Base-by-base conservation (phyloP, 2,888 invertebrate species). In the Neria commutata region DNA sequence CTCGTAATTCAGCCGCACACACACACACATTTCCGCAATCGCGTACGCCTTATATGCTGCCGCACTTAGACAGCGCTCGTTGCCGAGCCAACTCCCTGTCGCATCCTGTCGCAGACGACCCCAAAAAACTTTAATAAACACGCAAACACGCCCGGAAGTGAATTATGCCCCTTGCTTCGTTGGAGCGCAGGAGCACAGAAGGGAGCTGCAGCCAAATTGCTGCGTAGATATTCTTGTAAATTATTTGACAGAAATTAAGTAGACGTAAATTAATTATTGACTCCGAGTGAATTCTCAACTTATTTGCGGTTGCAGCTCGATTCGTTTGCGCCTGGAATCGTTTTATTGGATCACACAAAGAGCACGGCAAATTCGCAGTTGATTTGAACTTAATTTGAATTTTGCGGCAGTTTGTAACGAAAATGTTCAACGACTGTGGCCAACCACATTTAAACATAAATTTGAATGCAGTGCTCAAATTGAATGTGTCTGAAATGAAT, bases 91-190 rank as follows among this genome's bases (percentile, higher is more conserved):
- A 29, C 50, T 50, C 46, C 53, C 59, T 25, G 24, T 23, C 60
- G 42, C 34, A 49, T 46, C 58, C 51, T 61, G 61, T 53, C 60
- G 53, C 46, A 66, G 67, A 67, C 72, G 73, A 64, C 67, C 73
- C 72, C 62, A 69, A 67, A 73, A 73, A 74, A n/a, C n/a, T 73
- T 73, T 73, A 73, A 73, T 73, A 73, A 73, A 73, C 73, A 76
- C 72, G 69, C 68, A 69, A 74, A 69, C 68, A 65, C 66, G 75
- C n/a, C n/a, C 67, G 68, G 73, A 74, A 73, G 70, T 71, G 65
- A 67, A 72, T 74, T 73, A 70, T 72, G 57, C 70, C n/a, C n/a
- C n/a, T n/a, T n/a, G n/a, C n/a, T n/a, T n/a, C n/a, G n/a, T n/a
- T n/a, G n/a, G n/a, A n/a, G n/a, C n/a, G n/a, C n/a, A n/a, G n/a